Evolutionary conservation across 2,797 vertebrate genomes (phyloP), one percentile per base, ranked within the genome.

Genomic region (Jordanella pulchra): DNA sequence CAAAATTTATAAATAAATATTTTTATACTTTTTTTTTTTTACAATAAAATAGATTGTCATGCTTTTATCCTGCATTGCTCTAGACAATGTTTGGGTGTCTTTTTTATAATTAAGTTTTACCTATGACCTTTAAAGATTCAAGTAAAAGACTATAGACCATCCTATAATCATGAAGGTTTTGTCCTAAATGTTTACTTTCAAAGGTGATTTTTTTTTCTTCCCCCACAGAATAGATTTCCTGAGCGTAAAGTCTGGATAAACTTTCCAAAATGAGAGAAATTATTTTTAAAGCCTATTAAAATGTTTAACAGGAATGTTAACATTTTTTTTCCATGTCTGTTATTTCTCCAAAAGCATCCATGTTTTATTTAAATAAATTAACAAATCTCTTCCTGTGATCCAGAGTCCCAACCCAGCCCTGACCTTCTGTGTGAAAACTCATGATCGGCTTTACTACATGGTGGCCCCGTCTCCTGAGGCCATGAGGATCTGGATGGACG

Each of bases 401-500:
- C 82, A 99, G 98, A 99, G 98, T 86, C 98, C 98, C 0, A 98
- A 96, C 89, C 97, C 97, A 0, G 95, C 95, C 4, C 92, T 99
- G 78, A 99, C 98, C 50, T 99, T 99, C 94, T 99, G 97, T 0
- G 97, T 99, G 89, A 99, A 99, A 93, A 99, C 98, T 45, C 97
- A 98, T 0, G 97, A 99, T 92, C 96, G 98, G 18, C 94, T 99
- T 4, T 99, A 98, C 94, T 99, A 96, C 93, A 95, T 99, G 96
- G 97, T 99, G 89, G 97, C 98, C 0, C 98, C 97, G 0, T 97
- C 97, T 0, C 95, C 97, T 0, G 98, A 99, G 90, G 97, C 98
- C 91, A 98, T 99, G 97, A 93, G 98, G 79, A 98, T 99, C 90
- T 99, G 98, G 98, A 99, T 99, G 97, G 98, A 99, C 0, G 97